Percentiles rank a stretch among this genome's conserved stretches.
Evolutionary conservation across 2,797 vertebrate species (phyloP).

Genomic region (Brachymystax lenok): DNA sequence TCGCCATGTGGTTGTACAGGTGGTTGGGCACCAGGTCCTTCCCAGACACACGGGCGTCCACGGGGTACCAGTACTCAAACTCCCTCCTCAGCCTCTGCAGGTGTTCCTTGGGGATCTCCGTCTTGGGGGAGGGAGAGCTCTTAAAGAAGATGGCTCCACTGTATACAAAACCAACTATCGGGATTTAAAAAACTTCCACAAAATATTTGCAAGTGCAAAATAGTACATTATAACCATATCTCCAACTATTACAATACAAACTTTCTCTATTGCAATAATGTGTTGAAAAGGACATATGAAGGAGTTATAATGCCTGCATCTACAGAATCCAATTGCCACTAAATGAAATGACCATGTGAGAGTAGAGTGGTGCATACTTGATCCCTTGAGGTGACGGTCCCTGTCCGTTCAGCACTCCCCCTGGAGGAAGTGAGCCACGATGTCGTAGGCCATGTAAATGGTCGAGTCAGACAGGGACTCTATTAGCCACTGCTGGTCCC

Average conservation of each 20-base stretch:
- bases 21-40: slow-evolving; percentile 98
- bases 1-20: slow-evolving; percentile 94
- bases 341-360: not conserved
- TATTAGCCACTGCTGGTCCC: slow-evolving; percentile 98
- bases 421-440: slow-evolving; percentile 91
- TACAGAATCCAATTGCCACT: not conserved
- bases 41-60: slow-evolving; percentile 92
- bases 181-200: too few relatives aligned
- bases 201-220: too few relatives aligned
- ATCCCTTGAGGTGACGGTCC: slow-evolving; percentile 87
- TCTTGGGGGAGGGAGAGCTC: slow-evolving; percentile 86
- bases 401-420: slow-evolving; percentile 85
- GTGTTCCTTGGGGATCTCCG: slow-evolving; percentile 84
- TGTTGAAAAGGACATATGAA: not conserved
- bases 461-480: slow-evolving; percentile 98
- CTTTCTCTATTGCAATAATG: not conserved
- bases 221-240: too few relatives aligned
- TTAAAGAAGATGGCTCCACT: slow-evolving; percentile 84
- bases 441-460: slow-evolving; percentile 99
- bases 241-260: too few relatives aligned
- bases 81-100: slow-evolving; percentile 88
- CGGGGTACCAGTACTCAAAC: slow-evolving; percentile 98
- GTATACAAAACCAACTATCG: too few relatives aligned
- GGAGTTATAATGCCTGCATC: too few relatives aligned
- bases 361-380: slow-evolving; percentile 71